Base-by-base conservation (phyloP, 1,140 invertebrate species). In the Battus philenor region DNA sequence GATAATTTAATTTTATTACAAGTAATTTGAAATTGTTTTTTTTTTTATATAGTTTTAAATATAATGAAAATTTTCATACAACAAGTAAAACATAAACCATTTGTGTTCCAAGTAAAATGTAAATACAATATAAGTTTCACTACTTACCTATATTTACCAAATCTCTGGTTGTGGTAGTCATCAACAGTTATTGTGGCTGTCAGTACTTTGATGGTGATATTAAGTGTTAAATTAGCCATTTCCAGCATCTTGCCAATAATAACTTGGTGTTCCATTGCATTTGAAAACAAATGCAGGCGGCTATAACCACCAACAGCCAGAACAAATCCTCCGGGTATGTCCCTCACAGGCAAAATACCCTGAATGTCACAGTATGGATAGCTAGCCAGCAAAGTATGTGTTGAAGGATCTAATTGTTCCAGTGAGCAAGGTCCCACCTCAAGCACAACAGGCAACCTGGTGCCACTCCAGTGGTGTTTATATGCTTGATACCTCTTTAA, bases 391-490 rank as follows among this genome's bases (percentile, higher is more conserved):
- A 94, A 68, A 54, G 90, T 89, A 60, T 93, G 93, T 6, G 93
- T 95, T 2, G 93, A 90, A 31, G 94, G 91, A 84, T 98, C 95
- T 22, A 97, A 79, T 85, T 99, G 97, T 77, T 98, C 93, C 12
- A 99, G 76, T 36, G 95, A 95, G 70, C 92, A 94, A 4, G 95
- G 91, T 15, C 94, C 95, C 0, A 98, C 92, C 89, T 98, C 95
- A 39, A 99, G 86, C 4, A 96, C 89, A 9, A 97, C 91, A 2
- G 96, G 95, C 18, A 98, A 86, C 53, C 93, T 89, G 32, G 93
- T 94, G 33, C 97, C 96, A 38, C 96, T 97, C 97, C 97, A 99
- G 68, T 97, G 97, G 68, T 96, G 92, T 87, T 99, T 99, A 72
- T 93, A 96, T 5, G 94, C 95, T 89, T 94, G 92, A 81, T 94